phyloP scores from a whole-genome alignment of 2,888 invertebrate genomes.

The Cantharis nigra region DNA sequence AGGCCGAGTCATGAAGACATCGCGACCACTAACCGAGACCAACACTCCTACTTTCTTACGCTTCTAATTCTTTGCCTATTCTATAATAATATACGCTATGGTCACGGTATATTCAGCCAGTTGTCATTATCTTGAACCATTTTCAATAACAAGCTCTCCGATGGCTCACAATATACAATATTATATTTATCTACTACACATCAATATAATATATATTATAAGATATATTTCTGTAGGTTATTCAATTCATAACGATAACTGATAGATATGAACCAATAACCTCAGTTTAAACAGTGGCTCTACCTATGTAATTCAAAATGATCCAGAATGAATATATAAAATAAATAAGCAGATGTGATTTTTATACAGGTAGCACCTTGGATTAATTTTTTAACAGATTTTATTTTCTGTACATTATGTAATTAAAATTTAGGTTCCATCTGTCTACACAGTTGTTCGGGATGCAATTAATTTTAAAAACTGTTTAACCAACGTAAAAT shows the following conservation, averaged over 20 bases:
- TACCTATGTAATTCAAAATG: background rate
- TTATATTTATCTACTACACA: too few species aligned
- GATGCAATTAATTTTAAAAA: conserved; percentile 8
- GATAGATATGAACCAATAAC: too few species aligned
- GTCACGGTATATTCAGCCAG: conserved; percentile 33
- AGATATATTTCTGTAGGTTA: too few species aligned
- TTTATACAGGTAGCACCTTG: conserved; percentile 21
- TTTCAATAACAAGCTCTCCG: conserved; percentile 7
- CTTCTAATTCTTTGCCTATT: conserved; percentile 32
- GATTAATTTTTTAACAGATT: conserved; percentile 25
- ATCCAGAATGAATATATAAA: conserved; percentile 15
- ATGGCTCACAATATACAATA: background rate
- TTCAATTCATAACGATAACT: too few species aligned
- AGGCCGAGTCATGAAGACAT: conserved; percentile 46
- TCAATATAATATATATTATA: too few species aligned
- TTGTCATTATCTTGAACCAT: conserved; percentile 34
- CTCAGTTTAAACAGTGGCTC: background rate
- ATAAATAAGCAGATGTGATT: conserved; percentile 30
- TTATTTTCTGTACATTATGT: conserved; percentile 18
- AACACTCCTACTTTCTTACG: conserved; percentile 48
- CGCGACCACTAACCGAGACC: conserved; percentile 47
- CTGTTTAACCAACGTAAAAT: too few species aligned
- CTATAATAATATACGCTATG: conserved; percentile 33
- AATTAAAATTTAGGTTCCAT: conserved; percentile 26
- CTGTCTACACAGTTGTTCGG: conserved; percentile 31